Conservation (phyloP, 2,113 vertebrate genomes). For the Symphodus melops region DNA sequence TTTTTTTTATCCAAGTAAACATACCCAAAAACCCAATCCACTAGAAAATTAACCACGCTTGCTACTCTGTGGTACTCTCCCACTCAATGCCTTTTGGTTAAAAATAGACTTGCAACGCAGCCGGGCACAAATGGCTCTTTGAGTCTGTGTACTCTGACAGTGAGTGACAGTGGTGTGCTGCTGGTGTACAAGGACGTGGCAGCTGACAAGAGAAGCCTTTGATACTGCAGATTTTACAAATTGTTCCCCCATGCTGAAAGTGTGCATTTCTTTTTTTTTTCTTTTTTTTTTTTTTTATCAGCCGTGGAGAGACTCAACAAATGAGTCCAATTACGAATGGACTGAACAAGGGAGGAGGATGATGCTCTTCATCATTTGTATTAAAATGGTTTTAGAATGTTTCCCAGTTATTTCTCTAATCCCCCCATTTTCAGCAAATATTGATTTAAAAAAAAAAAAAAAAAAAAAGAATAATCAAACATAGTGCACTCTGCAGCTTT, state of each 20-base stretch:
- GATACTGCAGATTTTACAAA: conserved; percentile 40
- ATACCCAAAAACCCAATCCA: too few relatives aligned
- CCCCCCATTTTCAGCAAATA: background rate
- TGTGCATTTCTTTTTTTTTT: conserved; percentile 37
- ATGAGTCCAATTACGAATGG: background rate
- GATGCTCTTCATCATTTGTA: background rate
- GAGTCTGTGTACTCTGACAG: conserved; percentile 61
- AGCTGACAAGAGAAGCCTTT: conserved; percentile 54
- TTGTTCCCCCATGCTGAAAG: conserved; percentile 24
- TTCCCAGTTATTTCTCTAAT: background rate
- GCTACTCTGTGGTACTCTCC: conserved; percentile 39
- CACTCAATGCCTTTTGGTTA: conserved; percentile 70
- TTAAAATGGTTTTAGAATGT: background rate
- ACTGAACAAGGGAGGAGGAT: background rate
- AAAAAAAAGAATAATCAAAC: too few relatives aligned
- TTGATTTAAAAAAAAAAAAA: background rate
- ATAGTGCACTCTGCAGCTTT: background rate
- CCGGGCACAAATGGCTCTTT: conserved; percentile 64
- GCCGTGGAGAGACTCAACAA: conserved; percentile 3
- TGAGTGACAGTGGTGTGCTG: conserved; percentile 63
- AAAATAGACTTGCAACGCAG: conserved; percentile 72
- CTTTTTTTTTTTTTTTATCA: conserved; percentile 36
- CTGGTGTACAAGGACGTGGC: conserved; percentile 39
- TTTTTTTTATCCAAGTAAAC: background rate
- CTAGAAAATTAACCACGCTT: conserved; percentile 1